phyloP scores from a whole-genome alignment of 2,113 vertebrate species.

The Gambusia holbrooki region DNA sequence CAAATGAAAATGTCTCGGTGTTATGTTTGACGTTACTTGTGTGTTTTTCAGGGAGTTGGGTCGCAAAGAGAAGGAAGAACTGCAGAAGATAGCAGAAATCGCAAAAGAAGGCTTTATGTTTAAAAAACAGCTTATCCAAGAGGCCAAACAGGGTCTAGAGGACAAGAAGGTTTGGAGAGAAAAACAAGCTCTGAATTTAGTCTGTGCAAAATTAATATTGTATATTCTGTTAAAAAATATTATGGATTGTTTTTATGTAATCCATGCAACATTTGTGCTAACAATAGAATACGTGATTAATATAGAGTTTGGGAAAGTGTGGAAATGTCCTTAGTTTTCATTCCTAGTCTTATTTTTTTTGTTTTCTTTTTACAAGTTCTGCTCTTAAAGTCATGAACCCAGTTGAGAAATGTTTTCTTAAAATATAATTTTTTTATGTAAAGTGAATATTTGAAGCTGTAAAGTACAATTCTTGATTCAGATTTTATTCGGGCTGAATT shows the following conservation, averaged over 20 bases:
- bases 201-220: neutral
- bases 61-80: conserved; percentile 84
- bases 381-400: too few relatives aligned
- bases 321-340: too few relatives aligned
- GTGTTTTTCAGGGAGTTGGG: conserved; percentile 84
- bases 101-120: conserved; percentile 88
- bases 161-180: conserved; percentile 85
- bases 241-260: neutral
- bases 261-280: neutral
- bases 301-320: too few relatives aligned
- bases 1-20: neutral
- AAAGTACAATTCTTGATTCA: neutral
- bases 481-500: neutral
- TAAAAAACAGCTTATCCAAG: conserved; percentile 88
- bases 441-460: too few relatives aligned
- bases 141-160: conserved; percentile 85
- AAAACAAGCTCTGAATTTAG: neutral
- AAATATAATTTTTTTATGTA: too few relatives aligned
- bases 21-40: neutral
- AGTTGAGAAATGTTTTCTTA: too few relatives aligned
- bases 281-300: neutral
- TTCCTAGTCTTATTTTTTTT: too few relatives aligned
- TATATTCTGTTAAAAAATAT: too few relatives aligned
- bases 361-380: too few relatives aligned
- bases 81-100: conserved; percentile 87